A percentile compares a stretch with the other conserved stretches of the same genome.
phyloP scores from a whole-genome alignment of 2,113 vertebrate species.

The Rissa tridactyla region DNA sequence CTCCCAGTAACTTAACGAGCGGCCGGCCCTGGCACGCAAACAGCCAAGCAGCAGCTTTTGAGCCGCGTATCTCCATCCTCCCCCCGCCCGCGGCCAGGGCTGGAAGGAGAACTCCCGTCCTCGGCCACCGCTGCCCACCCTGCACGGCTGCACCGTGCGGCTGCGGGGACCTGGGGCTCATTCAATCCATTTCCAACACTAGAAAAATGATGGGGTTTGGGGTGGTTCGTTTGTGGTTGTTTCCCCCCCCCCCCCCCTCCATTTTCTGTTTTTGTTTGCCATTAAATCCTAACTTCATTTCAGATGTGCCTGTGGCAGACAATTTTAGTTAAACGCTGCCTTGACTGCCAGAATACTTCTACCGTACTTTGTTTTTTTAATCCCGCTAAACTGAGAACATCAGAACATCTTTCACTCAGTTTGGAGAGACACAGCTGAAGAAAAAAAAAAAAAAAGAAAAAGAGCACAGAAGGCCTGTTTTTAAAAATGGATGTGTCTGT shows the following conservation, averaged over 20 bases:
- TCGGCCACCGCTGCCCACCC: background rate
- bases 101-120: background rate
- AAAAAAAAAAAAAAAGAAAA: background rate
- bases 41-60: background rate
- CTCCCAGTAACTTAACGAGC: background rate
- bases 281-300: background rate
- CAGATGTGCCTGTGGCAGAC: slow-evolving; percentile 5
- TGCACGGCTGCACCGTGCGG: background rate
- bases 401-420: background rate
- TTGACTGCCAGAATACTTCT: background rate
- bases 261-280: background rate
- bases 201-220: background rate
- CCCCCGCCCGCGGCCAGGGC: background rate
- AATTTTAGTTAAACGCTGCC: background rate
- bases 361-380: background rate
- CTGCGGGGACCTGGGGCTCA: background rate
- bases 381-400: background rate
- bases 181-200: background rate
- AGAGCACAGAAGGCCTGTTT: background rate
- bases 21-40: background rate
- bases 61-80: background rate
- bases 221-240: background rate
- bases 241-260: no score
- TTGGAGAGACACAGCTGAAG: background rate
- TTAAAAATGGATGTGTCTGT: background rate